Percentiles rank a stretch among this genome's conserved stretches.
phyloP scores from a whole-genome alignment of 2,113 vertebrate genomes.

The Leptobrachium leishanense region DNA sequence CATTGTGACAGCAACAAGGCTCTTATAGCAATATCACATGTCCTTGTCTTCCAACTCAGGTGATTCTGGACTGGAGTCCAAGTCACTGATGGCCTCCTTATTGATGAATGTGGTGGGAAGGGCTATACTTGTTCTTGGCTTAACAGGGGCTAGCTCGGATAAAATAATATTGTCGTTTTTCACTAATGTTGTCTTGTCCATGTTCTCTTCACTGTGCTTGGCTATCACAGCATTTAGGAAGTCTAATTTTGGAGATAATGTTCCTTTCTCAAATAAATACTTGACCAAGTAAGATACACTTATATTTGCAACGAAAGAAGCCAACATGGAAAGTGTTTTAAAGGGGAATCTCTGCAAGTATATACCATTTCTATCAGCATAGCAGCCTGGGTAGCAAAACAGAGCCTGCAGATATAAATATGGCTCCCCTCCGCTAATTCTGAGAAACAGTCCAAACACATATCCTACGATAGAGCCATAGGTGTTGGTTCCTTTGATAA shows the following conservation, averaged over 20 bases:
- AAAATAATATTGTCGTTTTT: constrained; percentile 89
- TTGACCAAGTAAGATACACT: constrained; percentile 85
- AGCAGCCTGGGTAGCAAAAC: constrained; percentile 88
- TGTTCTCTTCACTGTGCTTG: constrained; percentile 91
- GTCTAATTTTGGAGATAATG: constrained; percentile 86
- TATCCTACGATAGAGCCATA: constrained; percentile 91
- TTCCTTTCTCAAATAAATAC: constrained; percentile 94
- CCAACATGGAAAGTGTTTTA: constrained; percentile 88
- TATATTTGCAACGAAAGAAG: constrained; percentile 86
- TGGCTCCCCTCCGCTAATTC: constrained; percentile 90
- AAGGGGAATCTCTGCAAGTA: constrained; percentile 90
- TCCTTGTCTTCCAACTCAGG: constrained; percentile 77
- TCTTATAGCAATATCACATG: constrained; percentile 47
- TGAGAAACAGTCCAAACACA: constrained; percentile 82
- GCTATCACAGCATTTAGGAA: constrained; percentile 91
- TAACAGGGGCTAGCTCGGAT: constrained; percentile 88
- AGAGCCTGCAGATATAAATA: constrained; percentile 90
- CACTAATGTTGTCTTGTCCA: constrained; percentile 94
- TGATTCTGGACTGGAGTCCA: constrained; percentile 79
- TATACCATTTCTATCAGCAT: constrained; percentile 71
- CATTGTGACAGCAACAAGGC: constrained; percentile 39
- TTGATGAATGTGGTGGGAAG: constrained; percentile 86
- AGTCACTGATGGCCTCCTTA: constrained; percentile 79
- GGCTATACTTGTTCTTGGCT: constrained; percentile 72
- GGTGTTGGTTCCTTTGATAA: constrained; percentile 94